These are phyloP conservation scores for Eulemur albifrons DNA, from an alignment of 2,797 vertebrate genomes.

Conservation along the genomic window DNA sequence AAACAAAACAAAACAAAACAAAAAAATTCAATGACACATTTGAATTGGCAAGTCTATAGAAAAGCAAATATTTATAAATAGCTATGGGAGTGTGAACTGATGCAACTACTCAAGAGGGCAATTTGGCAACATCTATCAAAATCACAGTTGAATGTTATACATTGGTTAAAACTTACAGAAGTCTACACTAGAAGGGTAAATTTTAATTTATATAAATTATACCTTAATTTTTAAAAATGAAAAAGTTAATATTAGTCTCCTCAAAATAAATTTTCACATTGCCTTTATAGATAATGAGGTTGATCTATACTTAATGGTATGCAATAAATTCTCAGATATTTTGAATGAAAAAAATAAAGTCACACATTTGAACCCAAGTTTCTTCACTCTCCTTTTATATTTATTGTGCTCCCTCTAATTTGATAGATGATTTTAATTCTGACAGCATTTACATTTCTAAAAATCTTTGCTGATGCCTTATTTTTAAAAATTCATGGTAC, in stretches of 20 bases:
- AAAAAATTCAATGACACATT: background rate
- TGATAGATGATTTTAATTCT: background rate
- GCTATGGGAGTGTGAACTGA: background rate
- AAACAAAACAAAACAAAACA: too few species aligned
- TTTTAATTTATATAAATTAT: background rate
- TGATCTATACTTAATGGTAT: background rate
- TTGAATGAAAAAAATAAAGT: background rate
- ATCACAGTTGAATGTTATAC: background rate
- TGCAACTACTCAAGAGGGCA: background rate
- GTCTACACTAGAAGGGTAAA: background rate
- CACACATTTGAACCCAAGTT: background rate
- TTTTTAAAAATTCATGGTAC: background rate
- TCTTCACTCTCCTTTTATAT: background rate
- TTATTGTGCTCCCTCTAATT: background rate
- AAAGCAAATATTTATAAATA: background rate
- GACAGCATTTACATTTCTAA: slow-evolving; percentile 5
- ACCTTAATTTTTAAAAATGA: background rate
- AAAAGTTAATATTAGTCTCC: background rate
- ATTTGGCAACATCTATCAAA: background rate
- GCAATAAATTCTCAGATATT: background rate
- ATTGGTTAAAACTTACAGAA: background rate
- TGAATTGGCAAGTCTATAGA: background rate
- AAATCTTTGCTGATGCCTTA: background rate
- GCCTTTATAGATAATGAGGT: background rate
- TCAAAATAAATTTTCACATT: background rate